Evolutionary conservation across 2,113 vertebrate genomes (phyloP).

Genomic region (Calyptommatus sinebrachiatus): DNA sequence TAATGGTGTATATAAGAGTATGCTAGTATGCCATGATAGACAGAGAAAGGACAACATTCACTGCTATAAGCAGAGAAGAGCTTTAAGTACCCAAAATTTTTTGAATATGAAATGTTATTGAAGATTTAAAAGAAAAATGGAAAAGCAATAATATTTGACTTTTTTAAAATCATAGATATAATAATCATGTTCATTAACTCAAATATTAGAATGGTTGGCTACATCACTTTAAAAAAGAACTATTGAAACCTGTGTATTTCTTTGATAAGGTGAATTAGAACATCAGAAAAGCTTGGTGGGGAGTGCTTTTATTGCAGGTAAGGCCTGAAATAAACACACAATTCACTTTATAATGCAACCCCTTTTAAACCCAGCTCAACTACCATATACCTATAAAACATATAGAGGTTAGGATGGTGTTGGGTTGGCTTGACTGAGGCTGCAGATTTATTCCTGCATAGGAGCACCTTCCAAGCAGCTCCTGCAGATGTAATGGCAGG

Average conservation of each 20-base stretch:
- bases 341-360: neutral
- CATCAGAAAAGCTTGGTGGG: neutral
- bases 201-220: neutral
- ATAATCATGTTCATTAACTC: neutral
- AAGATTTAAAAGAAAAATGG: no score
- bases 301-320: neutral
- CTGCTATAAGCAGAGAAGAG: no score
- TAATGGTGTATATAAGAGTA: neutral
- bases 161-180: neutral
- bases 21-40: neutral
- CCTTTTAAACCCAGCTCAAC: neutral
- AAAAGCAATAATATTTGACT: neutral
- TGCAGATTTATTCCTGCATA: no score
- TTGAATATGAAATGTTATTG: no score
- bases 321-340: neutral
- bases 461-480: no score
- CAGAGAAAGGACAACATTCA: no score
- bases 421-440: no score
- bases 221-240: neutral
- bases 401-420: no score
- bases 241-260: neutral
- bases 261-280: neutral
- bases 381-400: neutral
- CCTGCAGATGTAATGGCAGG: no score
- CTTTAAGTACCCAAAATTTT: no score